Evolutionary conservation across 1,140 invertebrate species (phyloP), one percentile per base, ranked within the genome.

Genomic region (Drosophila orena): DNA sequence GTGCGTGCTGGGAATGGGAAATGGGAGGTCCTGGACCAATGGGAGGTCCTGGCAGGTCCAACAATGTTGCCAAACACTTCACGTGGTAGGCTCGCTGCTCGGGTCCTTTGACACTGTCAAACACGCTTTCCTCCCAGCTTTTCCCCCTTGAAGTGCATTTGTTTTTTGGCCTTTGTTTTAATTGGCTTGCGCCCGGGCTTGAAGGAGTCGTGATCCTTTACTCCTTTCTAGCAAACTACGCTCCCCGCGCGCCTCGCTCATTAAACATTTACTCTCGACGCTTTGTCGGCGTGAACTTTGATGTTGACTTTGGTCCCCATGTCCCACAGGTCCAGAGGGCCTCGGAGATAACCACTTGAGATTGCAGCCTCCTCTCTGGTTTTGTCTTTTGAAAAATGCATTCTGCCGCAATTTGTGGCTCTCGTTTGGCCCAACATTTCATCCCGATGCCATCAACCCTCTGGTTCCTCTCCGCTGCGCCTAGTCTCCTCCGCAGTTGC

Each of bases 261-360:
- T 89, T 89, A 89, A 89, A 89, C 80, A 89, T 89, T 89, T 90
- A 90, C 84, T 78, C 62, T 61, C 80, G 77, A 84, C 80, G 85
- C 85, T 89, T 89, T 89, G 84, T 89, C 84, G 84, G 84, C 84
- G 84, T 90, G 84, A 89, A 89, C 84, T 90, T 89, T 89, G 84
- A 89, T 89, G 84, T 89, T 88, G 84, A 88, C 80, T 88, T 74
- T 88, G 79, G 59, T 70, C 22, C 54, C 50, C 52, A 49, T 59
- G 55, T 40, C 57, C 55, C 58, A 27, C 58, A 66, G 40, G 73
- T 77, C 62, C 75, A 57, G 55, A 56, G 53, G 74, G 59, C 58
- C 68, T 60, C 22, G 77, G 73, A 89, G 85, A 89, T 90, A 89
- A 89, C 84, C 84, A 89, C 84, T 89, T 80, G 84, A 89, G 84